A percentile compares a stretch with the other conserved stretches of the same genome.
These are phyloP conservation scores for Haliaeetus vocifer DNA, from an alignment of 2,797 vertebrate genomes.

Conservation along the genomic window DNA sequence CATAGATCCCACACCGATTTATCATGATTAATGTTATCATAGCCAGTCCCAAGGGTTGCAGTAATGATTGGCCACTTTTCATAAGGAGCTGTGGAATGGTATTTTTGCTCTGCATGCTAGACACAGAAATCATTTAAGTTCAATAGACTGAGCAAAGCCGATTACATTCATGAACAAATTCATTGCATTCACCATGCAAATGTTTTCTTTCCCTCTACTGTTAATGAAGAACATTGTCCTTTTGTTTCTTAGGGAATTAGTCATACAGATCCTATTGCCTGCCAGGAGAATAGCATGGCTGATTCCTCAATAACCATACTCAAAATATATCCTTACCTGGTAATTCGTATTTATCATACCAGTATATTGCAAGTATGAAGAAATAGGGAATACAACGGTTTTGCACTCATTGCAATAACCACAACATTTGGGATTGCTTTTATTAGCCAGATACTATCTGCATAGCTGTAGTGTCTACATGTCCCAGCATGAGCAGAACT, in stretches of 20 bases:
- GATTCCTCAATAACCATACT: not conserved
- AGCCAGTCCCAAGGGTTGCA: not conserved
- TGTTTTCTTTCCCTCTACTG: conserved; percentile 22
- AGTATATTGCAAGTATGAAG: not conserved
- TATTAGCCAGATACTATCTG: not conserved
- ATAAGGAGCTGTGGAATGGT: not conserved
- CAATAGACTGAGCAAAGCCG: conserved; percentile 5
- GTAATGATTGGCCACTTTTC: not conserved
- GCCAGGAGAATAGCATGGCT: not conserved
- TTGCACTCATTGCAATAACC: not conserved
- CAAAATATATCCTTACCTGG: not conserved
- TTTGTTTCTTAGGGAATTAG: not conserved
- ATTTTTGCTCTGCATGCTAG: not conserved
- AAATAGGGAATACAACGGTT: not conserved
- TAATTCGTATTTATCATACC: not conserved
- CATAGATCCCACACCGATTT: not conserved
- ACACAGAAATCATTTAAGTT: conserved; percentile 4
- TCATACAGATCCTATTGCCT: not conserved
- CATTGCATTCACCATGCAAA: not conserved
- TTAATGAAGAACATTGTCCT: not conserved
- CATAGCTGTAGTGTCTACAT: not conserved
- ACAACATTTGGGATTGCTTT: not conserved
- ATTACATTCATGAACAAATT: conserved; percentile 12
- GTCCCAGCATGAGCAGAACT: not conserved
- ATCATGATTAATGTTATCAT: not conserved